A percentile compares a stretch with the other conserved stretches of the same genome.
Evolutionary conservation across 2,113 vertebrate species (phyloP).

Genomic region (Neogobius melanostomus): DNA sequence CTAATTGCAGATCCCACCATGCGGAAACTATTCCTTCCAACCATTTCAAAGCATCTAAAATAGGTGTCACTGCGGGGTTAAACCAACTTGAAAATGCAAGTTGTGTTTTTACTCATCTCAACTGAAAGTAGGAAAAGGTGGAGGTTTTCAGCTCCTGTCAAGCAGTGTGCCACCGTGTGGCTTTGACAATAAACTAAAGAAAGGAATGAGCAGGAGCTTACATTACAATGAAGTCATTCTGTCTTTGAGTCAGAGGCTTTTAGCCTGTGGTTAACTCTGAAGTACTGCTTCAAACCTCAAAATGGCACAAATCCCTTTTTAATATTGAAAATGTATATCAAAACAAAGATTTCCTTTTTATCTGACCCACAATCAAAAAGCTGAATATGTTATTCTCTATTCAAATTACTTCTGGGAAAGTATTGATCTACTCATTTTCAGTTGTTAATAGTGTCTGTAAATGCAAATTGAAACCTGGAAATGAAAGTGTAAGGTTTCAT

Average conservation of each 20-base stretch:
- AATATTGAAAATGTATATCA: background rate
- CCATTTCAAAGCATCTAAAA: slow-evolving; percentile 70
- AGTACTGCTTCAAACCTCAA: slow-evolving; percentile 6
- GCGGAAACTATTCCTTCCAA: slow-evolving; percentile 71
- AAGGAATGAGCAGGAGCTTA: slow-evolving; percentile 15
- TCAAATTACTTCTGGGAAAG: slow-evolving; percentile 59
- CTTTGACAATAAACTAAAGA: slow-evolving; percentile 28
- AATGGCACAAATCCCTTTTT: slow-evolving; percentile 3
- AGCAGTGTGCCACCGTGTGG: slow-evolving; percentile 20
- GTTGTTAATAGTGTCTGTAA: slow-evolving; percentile 46
- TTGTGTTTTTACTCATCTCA: slow-evolving; percentile 41
- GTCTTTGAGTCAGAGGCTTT: slow-evolving; percentile 17
- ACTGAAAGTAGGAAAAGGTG: slow-evolving; percentile 18
- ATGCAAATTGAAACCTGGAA: slow-evolving; percentile 60
- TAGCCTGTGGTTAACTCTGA: background rate
- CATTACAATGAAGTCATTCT: slow-evolving; percentile 16
- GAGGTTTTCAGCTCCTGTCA: slow-evolving; percentile 23
- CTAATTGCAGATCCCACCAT: slow-evolving; percentile 70
- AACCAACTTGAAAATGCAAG: slow-evolving; percentile 65
- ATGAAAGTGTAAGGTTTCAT: slow-evolving; percentile 47
- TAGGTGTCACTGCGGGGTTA: slow-evolving; percentile 75
- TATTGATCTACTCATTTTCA: slow-evolving; percentile 57
- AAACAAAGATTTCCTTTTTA: background rate
- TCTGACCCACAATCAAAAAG: slow-evolving; percentile 23
- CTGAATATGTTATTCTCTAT: slow-evolving; percentile 34